Base-by-base conservation (phyloP, 2,888 invertebrate genomes). In the Crossocerus cetratus region DNA sequence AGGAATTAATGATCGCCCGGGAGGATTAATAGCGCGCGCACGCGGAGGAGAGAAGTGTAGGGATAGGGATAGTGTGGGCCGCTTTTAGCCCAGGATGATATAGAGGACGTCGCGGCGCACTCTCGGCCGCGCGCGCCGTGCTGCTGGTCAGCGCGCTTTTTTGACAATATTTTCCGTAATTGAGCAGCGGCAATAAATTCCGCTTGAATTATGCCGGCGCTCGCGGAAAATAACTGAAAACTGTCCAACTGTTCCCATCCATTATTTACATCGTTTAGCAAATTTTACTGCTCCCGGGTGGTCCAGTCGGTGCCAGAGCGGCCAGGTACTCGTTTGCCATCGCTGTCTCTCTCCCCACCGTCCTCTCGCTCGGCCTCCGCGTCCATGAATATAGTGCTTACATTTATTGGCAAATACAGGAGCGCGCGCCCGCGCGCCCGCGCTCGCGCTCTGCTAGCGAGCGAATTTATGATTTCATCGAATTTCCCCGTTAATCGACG, bases 261-360 rank as follows among this genome's bases (percentile, higher is more conserved):
- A 86, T 88, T 88, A 88, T 89, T 89, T 88, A 86, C 86, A 87
- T 86, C 89, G 88, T 88, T 88, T 87, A 89, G 85, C 86, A 83
- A 86, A 88, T 89, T 89, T 88, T 84, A 87, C 86, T 83, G 81
- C 82, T 79, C 77, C 81, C 83, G 76, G 74, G 77, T 78, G 81
- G 77, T 71, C 73, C 58, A 67, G 53, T 63, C 42, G 55, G 22
- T 54, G 18, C 4, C 43, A 18, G 11, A 23, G 22, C 13, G 14
- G 20, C 49, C 49, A 49, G 49, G 49, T 49, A 49, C 16, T 14
- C 49, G 49, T 16, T 49, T 49, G 16, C 49, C 49, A 49, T 49
- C 1, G 49, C n/a, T n/a, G 16, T 49, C 49, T 45, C 49, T n/a
- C 16, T 49, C 3, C 16, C 49, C 49, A 0, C 16, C 49, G 14